Evolutionary conservation across 2,888 invertebrate species (phyloP).

Genomic region (Elysia crispata): DNA sequence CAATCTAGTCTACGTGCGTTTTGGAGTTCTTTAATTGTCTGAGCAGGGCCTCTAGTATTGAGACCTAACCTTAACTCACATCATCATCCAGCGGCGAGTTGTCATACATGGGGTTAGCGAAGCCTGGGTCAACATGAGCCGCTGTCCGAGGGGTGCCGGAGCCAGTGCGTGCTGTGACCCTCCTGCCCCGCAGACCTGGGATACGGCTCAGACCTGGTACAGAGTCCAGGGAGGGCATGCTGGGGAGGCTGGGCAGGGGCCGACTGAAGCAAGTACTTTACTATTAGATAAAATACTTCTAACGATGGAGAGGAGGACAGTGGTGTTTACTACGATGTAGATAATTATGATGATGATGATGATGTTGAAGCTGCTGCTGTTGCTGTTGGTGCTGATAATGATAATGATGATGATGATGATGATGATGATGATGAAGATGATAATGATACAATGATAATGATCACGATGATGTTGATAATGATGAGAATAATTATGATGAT

Average conservation of each 20-base stretch:
- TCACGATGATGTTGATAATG: background rate
- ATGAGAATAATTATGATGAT: conserved; percentile 6
- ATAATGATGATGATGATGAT: conserved; percentile 22
- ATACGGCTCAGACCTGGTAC: conserved; percentile 2
- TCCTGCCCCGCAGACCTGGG: too few species aligned
- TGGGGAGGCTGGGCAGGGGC: background rate
- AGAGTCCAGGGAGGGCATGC: background rate
- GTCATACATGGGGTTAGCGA: conserved; percentile 66
- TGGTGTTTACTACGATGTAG: background rate
- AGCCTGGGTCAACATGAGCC: conserved; percentile 56
- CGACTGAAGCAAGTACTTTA: too few species aligned
- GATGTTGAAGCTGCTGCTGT: background rate
- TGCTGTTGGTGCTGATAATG: conserved; percentile 7
- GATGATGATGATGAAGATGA: conserved; percentile 17
- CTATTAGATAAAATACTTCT: too few species aligned
- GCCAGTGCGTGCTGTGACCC: background rate
- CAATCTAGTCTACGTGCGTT: too few species aligned
- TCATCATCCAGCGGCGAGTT: conserved; percentile 45
- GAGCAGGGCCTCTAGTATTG: too few species aligned
- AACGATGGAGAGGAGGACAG: background rate
- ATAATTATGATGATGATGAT: too few species aligned
- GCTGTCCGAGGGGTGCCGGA: conserved; percentile 35
- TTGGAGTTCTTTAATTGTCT: too few species aligned
- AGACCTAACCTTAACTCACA: too few species aligned
- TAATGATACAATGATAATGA: too few species aligned